A percentile compares a stretch with the other conserved stretches of the same genome.
phyloP scores from a whole-genome alignment of 2,113 vertebrate genomes.

The Pachycephala philippinensis region DNA sequence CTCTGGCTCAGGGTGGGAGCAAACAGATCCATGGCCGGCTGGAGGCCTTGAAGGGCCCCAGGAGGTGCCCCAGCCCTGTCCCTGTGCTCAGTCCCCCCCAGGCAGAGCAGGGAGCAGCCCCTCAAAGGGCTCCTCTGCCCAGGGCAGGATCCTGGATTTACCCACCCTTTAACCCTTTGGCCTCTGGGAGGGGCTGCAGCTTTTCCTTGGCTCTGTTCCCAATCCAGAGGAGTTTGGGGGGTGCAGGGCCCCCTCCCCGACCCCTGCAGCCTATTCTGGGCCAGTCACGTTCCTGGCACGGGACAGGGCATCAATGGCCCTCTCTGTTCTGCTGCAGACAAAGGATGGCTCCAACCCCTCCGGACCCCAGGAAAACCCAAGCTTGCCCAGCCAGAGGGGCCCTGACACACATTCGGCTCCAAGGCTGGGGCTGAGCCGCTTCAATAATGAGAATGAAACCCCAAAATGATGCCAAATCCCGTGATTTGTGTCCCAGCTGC shows the following conservation, averaged over 20 bases:
- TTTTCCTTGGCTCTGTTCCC: neutral
- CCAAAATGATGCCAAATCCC: neutral
- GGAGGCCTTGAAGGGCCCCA: neutral
- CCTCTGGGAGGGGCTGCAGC: neutral
- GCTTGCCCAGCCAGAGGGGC: neutral
- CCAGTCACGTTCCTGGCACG: constrained; percentile 28
- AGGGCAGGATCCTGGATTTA: neutral
- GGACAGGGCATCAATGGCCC: constrained; percentile 33
- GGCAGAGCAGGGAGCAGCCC: neutral
- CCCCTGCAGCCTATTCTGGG: neutral
- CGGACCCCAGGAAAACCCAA: neutral
- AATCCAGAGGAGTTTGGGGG: neutral
- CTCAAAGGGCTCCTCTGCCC: neutral
- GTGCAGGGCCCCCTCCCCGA: neutral
- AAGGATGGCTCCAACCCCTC: neutral
- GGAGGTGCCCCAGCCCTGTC: neutral
- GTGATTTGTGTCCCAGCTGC: neutral
- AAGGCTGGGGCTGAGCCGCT: neutral
- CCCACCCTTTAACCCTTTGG: neutral
- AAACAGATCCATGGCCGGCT: fast-evolving
- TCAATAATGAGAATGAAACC: fast-evolving
- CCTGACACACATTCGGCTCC: neutral
- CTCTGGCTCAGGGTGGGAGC: neutral
- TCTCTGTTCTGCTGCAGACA: neutral
- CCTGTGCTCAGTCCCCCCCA: neutral